phyloP scores from a whole-genome alignment of 53 echinoderm and acorn worm species.

The Temnopleurus reevesii region DNA sequence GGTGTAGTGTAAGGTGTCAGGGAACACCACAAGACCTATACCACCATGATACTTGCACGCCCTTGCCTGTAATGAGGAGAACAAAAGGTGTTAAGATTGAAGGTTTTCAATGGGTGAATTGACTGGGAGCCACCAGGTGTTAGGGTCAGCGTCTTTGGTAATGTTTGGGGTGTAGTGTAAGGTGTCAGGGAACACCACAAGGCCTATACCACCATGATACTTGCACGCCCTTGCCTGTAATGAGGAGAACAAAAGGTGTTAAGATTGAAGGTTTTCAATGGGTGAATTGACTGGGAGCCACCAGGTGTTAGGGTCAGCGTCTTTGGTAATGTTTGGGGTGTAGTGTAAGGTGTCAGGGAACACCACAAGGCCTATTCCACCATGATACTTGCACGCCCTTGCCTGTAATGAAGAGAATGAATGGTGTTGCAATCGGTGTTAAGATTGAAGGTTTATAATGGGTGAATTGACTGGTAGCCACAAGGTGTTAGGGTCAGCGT shows the following conservation, averaged over 20 bases:
- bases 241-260: neutral
- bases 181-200: constrained; percentile 77
- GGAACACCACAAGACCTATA: constrained; percentile 71
- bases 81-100: neutral
- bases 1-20: neutral
- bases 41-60: constrained; percentile 67
- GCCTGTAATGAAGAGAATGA: constrained; percentile 54
- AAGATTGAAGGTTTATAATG: too few relatives aligned
- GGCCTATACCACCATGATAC: constrained; percentile 58
- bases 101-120: constrained; percentile 58
- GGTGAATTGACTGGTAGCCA: constrained; percentile 66
- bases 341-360: constrained; percentile 81
- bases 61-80: neutral
- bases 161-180: neutral
- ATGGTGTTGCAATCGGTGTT: too few relatives aligned
- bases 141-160: constrained; percentile 55
- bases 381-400: constrained; percentile 60
- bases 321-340: constrained; percentile 39
- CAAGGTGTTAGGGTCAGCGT: constrained; percentile 65
- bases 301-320: constrained; percentile 65
- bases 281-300: constrained; percentile 71
- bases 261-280: too few relatives aligned
- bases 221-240: constrained; percentile 43
- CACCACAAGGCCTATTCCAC: constrained; percentile 69
- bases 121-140: constrained; percentile 66